Base-by-base conservation (phyloP, 2,113 vertebrate genomes). In the Hoplias malabaricus region DNA sequence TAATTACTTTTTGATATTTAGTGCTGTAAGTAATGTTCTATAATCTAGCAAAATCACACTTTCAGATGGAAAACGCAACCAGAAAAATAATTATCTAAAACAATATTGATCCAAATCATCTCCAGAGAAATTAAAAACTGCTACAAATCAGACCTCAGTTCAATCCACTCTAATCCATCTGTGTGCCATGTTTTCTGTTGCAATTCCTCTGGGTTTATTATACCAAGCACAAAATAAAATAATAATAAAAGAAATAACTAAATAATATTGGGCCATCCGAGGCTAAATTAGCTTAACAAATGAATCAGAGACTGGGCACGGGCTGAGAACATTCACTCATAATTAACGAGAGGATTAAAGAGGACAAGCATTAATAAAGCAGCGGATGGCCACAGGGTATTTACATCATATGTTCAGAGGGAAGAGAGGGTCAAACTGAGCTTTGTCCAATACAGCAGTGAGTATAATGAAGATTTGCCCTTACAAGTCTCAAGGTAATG, bases 51-150 rank as follows among this genome's bases (percentile, higher is more conserved):
- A 65, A 69, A 78, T 69, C 27, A 69, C 34, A 61, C 57, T 50
- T 69, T 38, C 31, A 36, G 29, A 34, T 5, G 50, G 40, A 46
- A 59, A 80, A 72, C 29, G 54, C 63, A 78, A 82, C 53, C 73
- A 54, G 27, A 63, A 21, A 78, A 69, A 63, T 36, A 74, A 82
- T 82, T 78, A 65, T 36, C 54, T 56, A 46, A 78, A 63, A 78
- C 43, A 70, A 70, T 59, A 75, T 2, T 7, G 43, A 69, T 78
- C 29, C 69, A 75, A 61, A 29, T n/a, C 36, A 33, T 73, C 80
- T 48, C 62, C 27, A 69, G 69, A 36, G 53, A 72, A 61, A 38
- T 14, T 59, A 7, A 36, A 14, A 43, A 69, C n/a, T 61, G 6
- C 50, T 67, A 72, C 40, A 40, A 77, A 68, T 73, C 73, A 76